Evolutionary conservation across 2,797 vertebrate species (phyloP).

Genomic region (Catamblyrhynchus diadema): DNA sequence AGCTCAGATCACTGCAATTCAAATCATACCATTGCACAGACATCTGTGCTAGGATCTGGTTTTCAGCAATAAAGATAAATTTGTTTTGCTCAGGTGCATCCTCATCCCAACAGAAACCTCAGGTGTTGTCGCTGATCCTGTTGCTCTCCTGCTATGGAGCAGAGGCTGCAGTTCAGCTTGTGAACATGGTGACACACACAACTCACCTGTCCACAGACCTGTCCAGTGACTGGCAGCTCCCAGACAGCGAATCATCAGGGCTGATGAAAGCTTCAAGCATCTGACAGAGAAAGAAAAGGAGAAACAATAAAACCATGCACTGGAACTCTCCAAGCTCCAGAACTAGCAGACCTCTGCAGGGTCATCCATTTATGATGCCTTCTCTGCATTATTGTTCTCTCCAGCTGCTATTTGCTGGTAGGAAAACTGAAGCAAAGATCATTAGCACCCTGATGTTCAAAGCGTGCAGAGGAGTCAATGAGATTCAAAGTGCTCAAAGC

Average conservation of each 20-base stretch:
- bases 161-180: not conserved
- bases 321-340: not conserved
- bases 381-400: not conserved
- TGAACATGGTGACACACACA: not conserved
- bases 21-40: not conserved
- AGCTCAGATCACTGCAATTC: not conserved
- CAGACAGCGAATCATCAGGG: conserved; percentile 84
- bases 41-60: not conserved
- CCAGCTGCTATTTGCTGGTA: not conserved
- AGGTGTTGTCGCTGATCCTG: not conserved
- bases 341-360: not conserved
- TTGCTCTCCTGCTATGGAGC: fast-evolving
- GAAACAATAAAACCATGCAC: not conserved
- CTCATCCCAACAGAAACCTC: not conserved
- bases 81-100: not conserved
- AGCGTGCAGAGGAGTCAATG: not conserved
- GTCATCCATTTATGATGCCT: not conserved
- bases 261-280: conserved; percentile 89
- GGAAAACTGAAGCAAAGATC: not conserved
- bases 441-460: not conserved
- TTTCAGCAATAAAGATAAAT: not conserved
- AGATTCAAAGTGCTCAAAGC: not conserved
- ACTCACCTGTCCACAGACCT: conserved; percentile 90
- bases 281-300: conserved; percentile 63
- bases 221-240: conserved; percentile 87